These are phyloP conservation scores for Tokudaia tokunoshimensis DNA, from an alignment of 2,797 vertebrate species.

Conservation along the genomic window DNA sequence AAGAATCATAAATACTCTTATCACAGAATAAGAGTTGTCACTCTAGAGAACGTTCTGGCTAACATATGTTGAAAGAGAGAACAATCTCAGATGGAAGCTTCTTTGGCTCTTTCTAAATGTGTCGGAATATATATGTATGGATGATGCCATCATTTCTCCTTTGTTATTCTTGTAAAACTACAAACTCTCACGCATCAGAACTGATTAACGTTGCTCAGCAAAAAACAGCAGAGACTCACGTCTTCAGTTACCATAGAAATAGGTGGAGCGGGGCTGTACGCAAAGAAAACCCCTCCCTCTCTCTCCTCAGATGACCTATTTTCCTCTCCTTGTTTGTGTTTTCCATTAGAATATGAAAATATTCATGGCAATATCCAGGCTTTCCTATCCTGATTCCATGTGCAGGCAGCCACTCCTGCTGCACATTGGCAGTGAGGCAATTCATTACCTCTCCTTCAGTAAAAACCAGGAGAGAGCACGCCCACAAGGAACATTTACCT, in stretches of 20 bases:
- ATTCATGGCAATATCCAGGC: slow-evolving; percentile 91
- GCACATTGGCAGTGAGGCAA: slow-evolving; percentile 77
- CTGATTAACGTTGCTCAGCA: slow-evolving; percentile 45
- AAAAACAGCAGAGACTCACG: slow-evolving; percentile 87
- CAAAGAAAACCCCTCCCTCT: slow-evolving; percentile 80
- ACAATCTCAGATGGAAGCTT: slow-evolving; percentile 55
- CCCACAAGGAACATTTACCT: slow-evolving; percentile 68
- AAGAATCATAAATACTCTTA: slow-evolving; percentile 63
- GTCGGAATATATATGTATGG: slow-evolving; percentile 69
- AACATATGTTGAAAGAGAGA: slow-evolving; percentile 65
- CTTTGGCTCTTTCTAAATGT: slow-evolving; percentile 75
- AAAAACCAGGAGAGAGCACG: slow-evolving; percentile 77
- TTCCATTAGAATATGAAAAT: slow-evolving; percentile 89
- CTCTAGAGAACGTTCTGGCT: slow-evolving; percentile 77
- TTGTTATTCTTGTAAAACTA: slow-evolving; percentile 51
- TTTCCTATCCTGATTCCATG: slow-evolving; percentile 84
- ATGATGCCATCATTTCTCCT: slow-evolving; percentile 61
- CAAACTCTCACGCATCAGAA: slow-evolving; percentile 17
- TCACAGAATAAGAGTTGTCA: slow-evolving; percentile 74
- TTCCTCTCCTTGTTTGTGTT: slow-evolving; percentile 89
- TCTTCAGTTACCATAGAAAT: slow-evolving; percentile 89
- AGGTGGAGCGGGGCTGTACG: slow-evolving; percentile 47
- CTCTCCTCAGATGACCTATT: slow-evolving; percentile 85
- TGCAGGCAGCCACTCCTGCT: slow-evolving; percentile 66
- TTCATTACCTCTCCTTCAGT: slow-evolving; percentile 75